These are phyloP conservation scores for Catamblyrhynchus diadema DNA, from an alignment of 2,797 vertebrate species.

Conservation along the genomic window DNA sequence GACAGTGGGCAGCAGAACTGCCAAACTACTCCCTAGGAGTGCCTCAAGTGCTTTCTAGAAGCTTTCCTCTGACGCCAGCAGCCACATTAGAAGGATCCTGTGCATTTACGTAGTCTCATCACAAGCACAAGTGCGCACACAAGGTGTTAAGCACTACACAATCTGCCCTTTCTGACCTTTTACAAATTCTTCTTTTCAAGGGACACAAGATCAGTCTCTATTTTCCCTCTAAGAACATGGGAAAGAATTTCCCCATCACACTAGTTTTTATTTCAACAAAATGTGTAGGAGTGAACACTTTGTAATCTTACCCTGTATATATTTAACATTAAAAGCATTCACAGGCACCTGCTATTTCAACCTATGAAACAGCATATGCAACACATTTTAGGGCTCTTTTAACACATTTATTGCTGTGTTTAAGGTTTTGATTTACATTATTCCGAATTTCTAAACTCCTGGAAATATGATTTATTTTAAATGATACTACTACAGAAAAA, in stretches of 20 bases:
- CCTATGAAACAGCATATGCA: neutral
- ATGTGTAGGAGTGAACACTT: neutral
- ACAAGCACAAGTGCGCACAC: neutral
- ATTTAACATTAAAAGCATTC: neutral
- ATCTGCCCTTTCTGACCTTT: neutral
- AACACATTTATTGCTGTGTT: neutral
- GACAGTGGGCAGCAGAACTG: neutral
- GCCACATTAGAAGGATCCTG: neutral
- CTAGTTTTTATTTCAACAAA: neutral
- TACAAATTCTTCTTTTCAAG: neutral
- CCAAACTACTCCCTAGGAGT: neutral
- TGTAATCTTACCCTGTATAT: neutral
- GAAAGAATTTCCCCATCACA: neutral
- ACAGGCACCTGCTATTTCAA: neutral
- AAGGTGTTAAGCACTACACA: neutral
- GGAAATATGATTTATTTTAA: neutral
- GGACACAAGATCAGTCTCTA: neutral
- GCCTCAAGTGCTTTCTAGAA: neutral
- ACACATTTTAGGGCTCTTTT: neutral
- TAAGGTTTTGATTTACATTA: neutral
- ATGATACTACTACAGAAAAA: neutral
- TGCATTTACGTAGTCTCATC: fast-evolving
- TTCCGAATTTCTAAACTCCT: neutral
- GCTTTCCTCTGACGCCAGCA: neutral
- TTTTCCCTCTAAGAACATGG: neutral